phyloP scores from a whole-genome alignment of 2,113 vertebrate genomes.

The Clinocottus analis region DNA sequence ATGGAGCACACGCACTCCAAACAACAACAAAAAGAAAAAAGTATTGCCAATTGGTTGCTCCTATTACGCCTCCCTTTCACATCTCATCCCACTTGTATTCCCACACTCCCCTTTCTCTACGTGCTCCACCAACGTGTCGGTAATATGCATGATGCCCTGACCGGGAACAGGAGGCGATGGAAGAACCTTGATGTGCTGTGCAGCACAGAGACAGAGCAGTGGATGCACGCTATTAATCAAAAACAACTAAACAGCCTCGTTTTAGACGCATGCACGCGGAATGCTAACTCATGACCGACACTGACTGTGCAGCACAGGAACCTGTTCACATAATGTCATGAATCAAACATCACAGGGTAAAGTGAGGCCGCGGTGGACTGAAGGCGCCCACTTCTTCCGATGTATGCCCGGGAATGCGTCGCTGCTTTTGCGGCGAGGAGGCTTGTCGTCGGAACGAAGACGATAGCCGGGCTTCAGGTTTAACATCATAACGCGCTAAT shows the following conservation, averaged over 20 bases:
- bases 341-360: slow-evolving; percentile 38
- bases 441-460: slow-evolving; percentile 34
- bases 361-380: slow-evolving; percentile 13
- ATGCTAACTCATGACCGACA: slow-evolving; percentile 27
- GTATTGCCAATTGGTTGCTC: slow-evolving; percentile 12
- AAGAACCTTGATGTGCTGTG: slow-evolving; percentile 26
- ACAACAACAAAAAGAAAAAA: not conserved
- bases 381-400: not conserved
- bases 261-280: slow-evolving; percentile 7
- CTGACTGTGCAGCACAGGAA: not conserved
- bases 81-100: slow-evolving; percentile 12
- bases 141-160: slow-evolving; percentile 3
- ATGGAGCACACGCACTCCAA: slow-evolving; percentile 6
- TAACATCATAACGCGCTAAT: slow-evolving; percentile 76
- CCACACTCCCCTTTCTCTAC: not conserved
- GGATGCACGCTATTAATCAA: slow-evolving; percentile 35
- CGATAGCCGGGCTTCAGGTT: slow-evolving; percentile 61
- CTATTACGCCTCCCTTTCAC: slow-evolving; percentile 24
- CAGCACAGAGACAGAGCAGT: slow-evolving; percentile 1
- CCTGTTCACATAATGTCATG: slow-evolving; percentile 5
- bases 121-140: slow-evolving; percentile 34
- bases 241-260: slow-evolving; percentile 28
- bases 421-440: slow-evolving; percentile 30
- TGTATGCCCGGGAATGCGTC: slow-evolving; percentile 31
- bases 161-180: not conserved